Base-by-base conservation (phyloP, 2,888 invertebrate species). In the Latheticus oryzae region DNA sequence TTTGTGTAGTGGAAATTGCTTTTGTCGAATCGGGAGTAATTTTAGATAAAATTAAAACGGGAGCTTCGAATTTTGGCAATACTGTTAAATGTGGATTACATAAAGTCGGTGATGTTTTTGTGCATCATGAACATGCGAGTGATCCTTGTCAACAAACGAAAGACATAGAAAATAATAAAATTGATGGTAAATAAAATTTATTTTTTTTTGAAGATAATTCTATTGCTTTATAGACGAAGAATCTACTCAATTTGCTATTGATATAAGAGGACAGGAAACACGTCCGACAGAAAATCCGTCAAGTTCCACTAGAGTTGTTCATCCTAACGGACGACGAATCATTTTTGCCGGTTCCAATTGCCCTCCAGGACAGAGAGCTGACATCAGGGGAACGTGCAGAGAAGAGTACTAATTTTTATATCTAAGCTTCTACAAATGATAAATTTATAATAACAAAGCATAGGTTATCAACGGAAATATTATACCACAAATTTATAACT, bases 361-460 rank as follows among this genome's bases (percentile, higher is more conserved):
- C 35, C 48, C 54, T 5, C 35, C 23, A 19, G 58, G 58, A n/a
- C 15, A 24, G 8, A 23, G 26, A 2, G 54, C 19, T 5, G 58
- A 58, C 21, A 37, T 48, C 5, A 23, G 28, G 12, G 58, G 58
- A 1, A 50, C 42, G 35, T 58, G 58, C 19, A 53, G 53, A 9
- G 54, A 58, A 28, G 53, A 28, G 11, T 53, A 54, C 33, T 47
- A 13, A 7, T 47, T 5, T 2, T 17, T 15, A 9, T n/a, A n/a
- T n/a, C n/a, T n/a, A n/a, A n/a, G n/a, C n/a, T n/a, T n/a, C n/a
- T n/a, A n/a, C n/a, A n/a, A n/a, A n/a, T n/a, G n/a, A n/a, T n/a
- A n/a, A n/a, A n/a, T n/a, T n/a, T n/a, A n/a, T n/a, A n/a, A n/a
- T n/a, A n/a, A n/a, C n/a, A n/a, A n/a, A n/a, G n/a, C n/a, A n/a